A percentile compares a stretch with the other conserved stretches of the same genome.
Conservation (phyloP, 2,797 vertebrate genomes). For the Argyrosomus regius region DNA sequence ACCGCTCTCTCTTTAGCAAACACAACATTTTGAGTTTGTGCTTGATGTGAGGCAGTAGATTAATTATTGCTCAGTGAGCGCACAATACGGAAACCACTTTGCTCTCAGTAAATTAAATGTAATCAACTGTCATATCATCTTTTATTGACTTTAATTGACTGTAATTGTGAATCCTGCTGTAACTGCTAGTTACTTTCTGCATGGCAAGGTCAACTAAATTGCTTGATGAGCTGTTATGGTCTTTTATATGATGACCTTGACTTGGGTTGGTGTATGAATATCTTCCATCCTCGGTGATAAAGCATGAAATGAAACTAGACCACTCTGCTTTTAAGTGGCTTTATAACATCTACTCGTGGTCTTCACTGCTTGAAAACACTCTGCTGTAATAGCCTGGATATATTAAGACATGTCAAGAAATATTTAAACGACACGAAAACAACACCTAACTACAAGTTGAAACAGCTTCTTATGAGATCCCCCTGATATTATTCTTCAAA, state of each 20-base stretch:
- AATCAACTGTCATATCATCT: constrained; percentile 81
- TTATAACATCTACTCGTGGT: constrained; percentile 18
- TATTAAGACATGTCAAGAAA: constrained; percentile 41
- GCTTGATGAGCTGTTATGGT: constrained; percentile 79
- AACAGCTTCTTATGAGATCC: background rate
- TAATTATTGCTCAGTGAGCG: constrained; percentile 71
- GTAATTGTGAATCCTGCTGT: constrained; percentile 78
- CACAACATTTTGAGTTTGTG: constrained; percentile 56
- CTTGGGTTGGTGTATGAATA: constrained; percentile 52
- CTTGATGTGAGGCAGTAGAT: constrained; percentile 63
- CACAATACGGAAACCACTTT: constrained; percentile 71
- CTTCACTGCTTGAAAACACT: constrained; percentile 31
- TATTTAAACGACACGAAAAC: constrained; percentile 33
- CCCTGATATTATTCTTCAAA: background rate
- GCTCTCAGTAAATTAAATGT: constrained; percentile 77
- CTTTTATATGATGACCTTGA: constrained; percentile 77
- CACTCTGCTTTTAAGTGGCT: constrained; percentile 43
- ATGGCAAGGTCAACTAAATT: constrained; percentile 77
- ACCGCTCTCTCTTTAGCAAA: constrained; percentile 56
- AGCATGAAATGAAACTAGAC: constrained; percentile 68
- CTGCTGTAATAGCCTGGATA: constrained; percentile 15
- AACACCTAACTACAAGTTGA: background rate
- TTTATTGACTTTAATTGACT: constrained; percentile 84
- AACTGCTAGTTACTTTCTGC: constrained; percentile 78
- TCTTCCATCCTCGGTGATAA: constrained; percentile 59